Conservation (phyloP, 2,113 vertebrate species). For the Peromyscus leucopus region DNA sequence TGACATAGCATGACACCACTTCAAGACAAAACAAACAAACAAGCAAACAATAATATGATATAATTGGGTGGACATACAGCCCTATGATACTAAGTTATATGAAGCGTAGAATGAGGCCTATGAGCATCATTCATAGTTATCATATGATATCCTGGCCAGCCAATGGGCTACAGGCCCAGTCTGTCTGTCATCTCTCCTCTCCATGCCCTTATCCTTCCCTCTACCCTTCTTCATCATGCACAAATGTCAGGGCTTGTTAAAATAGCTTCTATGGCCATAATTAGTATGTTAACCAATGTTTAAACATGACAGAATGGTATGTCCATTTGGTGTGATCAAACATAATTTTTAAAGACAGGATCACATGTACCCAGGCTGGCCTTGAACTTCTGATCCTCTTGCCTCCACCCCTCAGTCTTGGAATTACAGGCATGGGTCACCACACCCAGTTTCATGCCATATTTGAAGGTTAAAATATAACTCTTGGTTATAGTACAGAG, state of each 20-base stretch:
- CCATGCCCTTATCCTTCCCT: neutral
- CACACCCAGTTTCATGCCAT: neutral
- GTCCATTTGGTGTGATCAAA: neutral
- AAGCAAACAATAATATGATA: neutral
- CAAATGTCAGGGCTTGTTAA: neutral
- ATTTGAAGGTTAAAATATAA: conserved; percentile 43
- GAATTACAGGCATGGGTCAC: neutral
- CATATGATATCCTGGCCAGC: neutral
- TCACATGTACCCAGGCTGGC: neutral
- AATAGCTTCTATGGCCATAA: neutral
- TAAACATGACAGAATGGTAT: neutral
- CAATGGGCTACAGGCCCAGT: neutral
- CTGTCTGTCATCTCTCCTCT: neutral
- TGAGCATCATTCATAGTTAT: neutral
- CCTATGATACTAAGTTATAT: neutral
- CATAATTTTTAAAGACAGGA: neutral
- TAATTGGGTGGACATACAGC: neutral
- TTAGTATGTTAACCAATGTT: conserved; percentile 1
- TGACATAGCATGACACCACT: neutral
- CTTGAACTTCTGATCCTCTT: neutral
- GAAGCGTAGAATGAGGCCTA: neutral
- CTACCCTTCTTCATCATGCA: neutral
- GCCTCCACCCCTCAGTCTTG: neutral
- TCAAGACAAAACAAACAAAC: neutral
- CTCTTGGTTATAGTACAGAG: conserved; percentile 27